Percentiles rank a stretch among this genome's conserved stretches.
Evolutionary conservation across 2,113 vertebrate species (phyloP).

Genomic region (Noctilio leporinus): DNA sequence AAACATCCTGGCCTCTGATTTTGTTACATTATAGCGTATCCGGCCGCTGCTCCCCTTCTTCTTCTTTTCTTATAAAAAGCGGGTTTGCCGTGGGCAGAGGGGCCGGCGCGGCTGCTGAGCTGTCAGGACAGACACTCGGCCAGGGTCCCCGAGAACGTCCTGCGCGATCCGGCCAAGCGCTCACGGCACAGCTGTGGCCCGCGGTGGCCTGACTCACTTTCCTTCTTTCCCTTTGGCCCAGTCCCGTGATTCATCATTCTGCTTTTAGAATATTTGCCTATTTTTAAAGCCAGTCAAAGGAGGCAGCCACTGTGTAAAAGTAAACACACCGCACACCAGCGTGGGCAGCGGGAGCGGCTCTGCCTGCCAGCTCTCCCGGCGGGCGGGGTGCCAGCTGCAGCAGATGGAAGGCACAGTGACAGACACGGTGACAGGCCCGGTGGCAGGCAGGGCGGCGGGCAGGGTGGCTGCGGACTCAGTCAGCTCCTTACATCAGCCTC

Average conservation of each 20-base stretch:
- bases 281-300: conserved; percentile 89
- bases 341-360: conserved; percentile 48
- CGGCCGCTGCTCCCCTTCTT: background rate
- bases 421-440: too few relatives aligned
- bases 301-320: conserved; percentile 79
- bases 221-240: conserved; percentile 81
- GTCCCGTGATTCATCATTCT: conserved; percentile 89
- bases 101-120: conserved; percentile 31
- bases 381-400: conserved; percentile 15
- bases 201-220: conserved; percentile 85
- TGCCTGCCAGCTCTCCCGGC: conserved; percentile 27
- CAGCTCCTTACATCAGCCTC: conserved; percentile 29
- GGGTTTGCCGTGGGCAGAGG: background rate
- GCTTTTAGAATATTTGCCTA: conserved; percentile 93
- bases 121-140: conserved; percentile 78
- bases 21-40: background rate
- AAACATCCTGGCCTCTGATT: background rate
- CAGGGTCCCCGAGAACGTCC: too few relatives aligned
- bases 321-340: conserved; percentile 70
- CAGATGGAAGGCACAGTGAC: conserved; percentile 44
- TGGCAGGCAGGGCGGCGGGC: background rate
- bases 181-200: conserved; percentile 88
- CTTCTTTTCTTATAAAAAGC: background rate
- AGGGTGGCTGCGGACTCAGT: background rate
- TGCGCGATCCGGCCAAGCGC: conserved; percentile 84